These are phyloP conservation scores for Labeo rohita DNA, from an alignment of 2,113 vertebrate genomes.

Conservation along the genomic window DNA sequence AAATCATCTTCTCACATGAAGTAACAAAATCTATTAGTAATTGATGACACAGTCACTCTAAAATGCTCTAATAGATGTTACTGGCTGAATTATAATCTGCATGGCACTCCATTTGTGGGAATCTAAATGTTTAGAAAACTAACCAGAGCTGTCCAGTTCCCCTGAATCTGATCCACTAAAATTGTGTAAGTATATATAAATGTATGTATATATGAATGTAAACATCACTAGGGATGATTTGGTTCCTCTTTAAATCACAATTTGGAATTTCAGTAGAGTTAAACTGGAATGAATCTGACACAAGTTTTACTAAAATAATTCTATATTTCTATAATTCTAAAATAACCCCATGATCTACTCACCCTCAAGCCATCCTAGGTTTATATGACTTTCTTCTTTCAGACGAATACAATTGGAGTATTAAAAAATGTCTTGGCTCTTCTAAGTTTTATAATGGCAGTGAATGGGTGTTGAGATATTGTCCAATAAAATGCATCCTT, in stretches of 20 bases:
- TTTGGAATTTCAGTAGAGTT: background rate
- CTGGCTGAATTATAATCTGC: background rate
- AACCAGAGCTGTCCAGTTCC: background rate
- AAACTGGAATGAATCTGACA: background rate
- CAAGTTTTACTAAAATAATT: background rate
- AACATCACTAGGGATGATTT: background rate
- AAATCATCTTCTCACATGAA: conserved; percentile 24
- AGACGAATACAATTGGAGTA: too few species aligned
- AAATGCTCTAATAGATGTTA: background rate
- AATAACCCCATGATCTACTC: too few species aligned
- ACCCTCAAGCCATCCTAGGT: too few species aligned
- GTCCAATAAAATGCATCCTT: too few species aligned
- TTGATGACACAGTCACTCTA: background rate
- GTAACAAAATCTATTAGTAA: conserved; percentile 24
- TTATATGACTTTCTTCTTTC: too few species aligned
- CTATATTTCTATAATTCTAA: too few species aligned
- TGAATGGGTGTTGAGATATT: too few species aligned
- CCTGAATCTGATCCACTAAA: background rate
- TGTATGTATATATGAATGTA: too few species aligned
- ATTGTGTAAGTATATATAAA: background rate
- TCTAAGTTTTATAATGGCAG: too few species aligned
- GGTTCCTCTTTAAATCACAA: background rate
- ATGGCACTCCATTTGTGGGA: background rate
- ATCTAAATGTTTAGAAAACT: background rate
- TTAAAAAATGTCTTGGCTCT: too few species aligned